Base-by-base conservation (phyloP, 2,888 invertebrate species). In the Chymomyza procnemis region DNA sequence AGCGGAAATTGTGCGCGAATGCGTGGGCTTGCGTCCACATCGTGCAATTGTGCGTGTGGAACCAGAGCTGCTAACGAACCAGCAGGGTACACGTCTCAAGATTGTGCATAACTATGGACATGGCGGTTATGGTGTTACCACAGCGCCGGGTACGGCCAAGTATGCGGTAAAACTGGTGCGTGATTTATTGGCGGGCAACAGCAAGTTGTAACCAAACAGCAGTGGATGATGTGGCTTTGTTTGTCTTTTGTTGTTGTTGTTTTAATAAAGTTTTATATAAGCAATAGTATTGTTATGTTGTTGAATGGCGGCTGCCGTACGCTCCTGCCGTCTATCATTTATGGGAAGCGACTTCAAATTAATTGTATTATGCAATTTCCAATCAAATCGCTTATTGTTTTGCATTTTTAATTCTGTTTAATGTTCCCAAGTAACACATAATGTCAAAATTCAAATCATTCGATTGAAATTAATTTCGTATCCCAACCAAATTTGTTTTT, bases 31-130 rank as follows among this genome's bases (percentile, higher is more conserved):
- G 57, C 92, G 98, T 69, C 98, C 98, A 0, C 95, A 97, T 88
- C 93, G 98, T 60, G 92, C 92, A 83, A 92, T 93, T 50, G 89
- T 95, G 21, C 92, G 97, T 79, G 94, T 97, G 73, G 96, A 96
- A 85, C 91, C 92, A 0, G 95, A 96, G 87, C 14, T 92, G 3
- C 62, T 92, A 0, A 84, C 74, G 0, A 85, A 78, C 59, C 73
- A 89, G 12, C 74, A 79, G 19, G 93, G 93, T 1, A 89, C 92
- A 74, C 92, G 89, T 73, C 71, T 92, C 0, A 93, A 94, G 92
- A 92, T 98, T 41, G 94, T 98, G 5, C 98, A 99, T 89, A 97
- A 98, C 90, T 98, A 98, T 88, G 98, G 98, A 0, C 98, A 98
- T 89, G 97, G 98, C 0, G 97, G 97, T 0, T 97, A 97, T 89